Conservation (phyloP, 2,888 invertebrate genomes). For the Dione vanillae region DNA sequence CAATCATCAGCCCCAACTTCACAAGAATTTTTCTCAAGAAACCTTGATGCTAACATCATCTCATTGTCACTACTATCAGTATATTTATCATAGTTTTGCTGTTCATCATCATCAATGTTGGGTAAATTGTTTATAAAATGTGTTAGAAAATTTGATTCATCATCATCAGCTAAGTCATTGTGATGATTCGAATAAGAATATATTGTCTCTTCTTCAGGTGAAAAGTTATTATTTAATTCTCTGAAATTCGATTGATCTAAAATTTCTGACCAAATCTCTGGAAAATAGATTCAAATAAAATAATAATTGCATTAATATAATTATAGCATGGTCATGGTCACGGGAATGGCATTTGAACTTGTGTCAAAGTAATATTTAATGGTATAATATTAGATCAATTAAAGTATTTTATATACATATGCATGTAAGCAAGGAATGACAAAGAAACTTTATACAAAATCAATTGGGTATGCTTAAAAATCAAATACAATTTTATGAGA, state of each 20-base stretch:
- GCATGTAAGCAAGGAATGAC: too few relatives aligned
- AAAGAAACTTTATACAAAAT: too few relatives aligned
- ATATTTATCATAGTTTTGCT: slow-evolving; percentile 68
- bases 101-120: slow-evolving; percentile 69
- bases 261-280: slow-evolving; percentile 81
- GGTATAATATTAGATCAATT: too few relatives aligned
- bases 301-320: neutral
- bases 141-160: slow-evolving; percentile 69
- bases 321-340: neutral
- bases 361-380: too few relatives aligned
- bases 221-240: slow-evolving; percentile 69
- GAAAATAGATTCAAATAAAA: slow-evolving; percentile 24
- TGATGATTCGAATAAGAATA: slow-evolving; percentile 68
- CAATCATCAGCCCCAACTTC: slow-evolving; percentile 86
- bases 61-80: slow-evolving; percentile 71
- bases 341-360: too few relatives aligned
- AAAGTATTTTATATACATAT: too few relatives aligned
- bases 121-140: slow-evolving; percentile 75
- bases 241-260: slow-evolving; percentile 75
- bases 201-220: slow-evolving; percentile 73
- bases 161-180: slow-evolving; percentile 69
- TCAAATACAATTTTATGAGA: too few relatives aligned
- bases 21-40: slow-evolving; percentile 83
- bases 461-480: too few relatives aligned
- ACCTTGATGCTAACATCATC: slow-evolving; percentile 78